phyloP scores from a whole-genome alignment of 2,888 invertebrate species.

The Baronia brevicornis region DNA sequence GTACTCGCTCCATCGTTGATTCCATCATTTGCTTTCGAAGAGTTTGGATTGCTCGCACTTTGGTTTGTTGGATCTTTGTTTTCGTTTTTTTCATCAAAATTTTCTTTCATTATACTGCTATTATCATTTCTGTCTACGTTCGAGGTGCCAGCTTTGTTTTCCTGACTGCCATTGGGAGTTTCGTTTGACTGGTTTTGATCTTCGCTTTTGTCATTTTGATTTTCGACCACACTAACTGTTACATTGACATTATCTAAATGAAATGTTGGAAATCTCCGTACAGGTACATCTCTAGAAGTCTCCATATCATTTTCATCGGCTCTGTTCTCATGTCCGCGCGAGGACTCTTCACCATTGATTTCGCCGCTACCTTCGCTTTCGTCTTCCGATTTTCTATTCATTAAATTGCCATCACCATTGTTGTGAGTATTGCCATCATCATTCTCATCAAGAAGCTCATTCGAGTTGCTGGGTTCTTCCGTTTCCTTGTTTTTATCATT shows the following conservation, averaged over 20 bases:
- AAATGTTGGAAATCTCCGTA: no score
- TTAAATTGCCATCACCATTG: constrained; percentile 1
- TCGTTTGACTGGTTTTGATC: not conserved
- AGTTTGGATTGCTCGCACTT: not conserved
- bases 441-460: no score
- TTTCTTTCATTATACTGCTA: not conserved
- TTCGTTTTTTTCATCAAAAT: not conserved
- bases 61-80: not conserved
- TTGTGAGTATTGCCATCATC: not conserved
- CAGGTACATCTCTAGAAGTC: no score
- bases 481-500: no score
- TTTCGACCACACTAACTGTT: no score
- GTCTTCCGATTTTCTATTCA: constrained; percentile 1
- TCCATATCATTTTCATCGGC: not conserved
- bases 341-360: constrained; percentile 4
- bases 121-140: not conserved
- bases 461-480: no score
- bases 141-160: not conserved
- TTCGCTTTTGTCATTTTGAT: no score
- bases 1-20: constrained; percentile 19
- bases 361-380: not conserved
- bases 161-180: not conserved
- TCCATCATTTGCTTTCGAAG: constrained; percentile 5
- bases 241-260: no score
- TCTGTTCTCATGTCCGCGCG: no score